Conservation (phyloP, 2,797 vertebrate genomes). For the Bucorvus abyssinicus region DNA sequence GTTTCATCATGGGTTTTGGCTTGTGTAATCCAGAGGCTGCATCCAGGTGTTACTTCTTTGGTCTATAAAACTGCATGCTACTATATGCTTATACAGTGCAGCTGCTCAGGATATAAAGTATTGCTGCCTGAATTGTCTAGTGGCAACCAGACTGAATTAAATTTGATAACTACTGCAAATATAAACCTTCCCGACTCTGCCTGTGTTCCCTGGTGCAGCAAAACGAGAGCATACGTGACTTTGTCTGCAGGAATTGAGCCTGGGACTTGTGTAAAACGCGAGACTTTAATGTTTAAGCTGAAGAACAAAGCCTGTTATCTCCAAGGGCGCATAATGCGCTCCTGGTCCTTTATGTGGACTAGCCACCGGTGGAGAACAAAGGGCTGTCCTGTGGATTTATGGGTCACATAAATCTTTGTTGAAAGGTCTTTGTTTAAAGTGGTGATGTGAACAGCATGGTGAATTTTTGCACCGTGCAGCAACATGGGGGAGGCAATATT, state of each 20-base stretch:
- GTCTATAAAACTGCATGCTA: background rate
- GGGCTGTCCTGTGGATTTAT: constrained; percentile 11
- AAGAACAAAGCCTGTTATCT: constrained; percentile 26
- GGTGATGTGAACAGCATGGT: background rate
- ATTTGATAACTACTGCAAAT: background rate
- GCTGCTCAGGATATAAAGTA: background rate
- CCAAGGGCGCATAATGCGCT: background rate
- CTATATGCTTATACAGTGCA: background rate
- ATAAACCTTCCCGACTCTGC: background rate
- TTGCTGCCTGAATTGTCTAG: background rate
- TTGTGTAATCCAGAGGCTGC: background rate
- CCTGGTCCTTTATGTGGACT: background rate
- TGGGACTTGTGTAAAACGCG: background rate
- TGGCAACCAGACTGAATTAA: background rate
- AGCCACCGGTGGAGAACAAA: background rate
- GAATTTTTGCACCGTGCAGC: background rate
- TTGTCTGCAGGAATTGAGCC: background rate
- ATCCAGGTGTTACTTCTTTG: background rate
- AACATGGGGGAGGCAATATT: constrained; percentile 5
- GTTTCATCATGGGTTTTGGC: background rate
- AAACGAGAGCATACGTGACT: background rate
- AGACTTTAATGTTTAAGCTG: background rate
- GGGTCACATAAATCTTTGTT: background rate
- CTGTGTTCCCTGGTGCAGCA: background rate
- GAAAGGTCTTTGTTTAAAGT: background rate